phyloP scores from a whole-genome alignment of 2,113 vertebrate species.

The Gila orcuttii region DNA sequence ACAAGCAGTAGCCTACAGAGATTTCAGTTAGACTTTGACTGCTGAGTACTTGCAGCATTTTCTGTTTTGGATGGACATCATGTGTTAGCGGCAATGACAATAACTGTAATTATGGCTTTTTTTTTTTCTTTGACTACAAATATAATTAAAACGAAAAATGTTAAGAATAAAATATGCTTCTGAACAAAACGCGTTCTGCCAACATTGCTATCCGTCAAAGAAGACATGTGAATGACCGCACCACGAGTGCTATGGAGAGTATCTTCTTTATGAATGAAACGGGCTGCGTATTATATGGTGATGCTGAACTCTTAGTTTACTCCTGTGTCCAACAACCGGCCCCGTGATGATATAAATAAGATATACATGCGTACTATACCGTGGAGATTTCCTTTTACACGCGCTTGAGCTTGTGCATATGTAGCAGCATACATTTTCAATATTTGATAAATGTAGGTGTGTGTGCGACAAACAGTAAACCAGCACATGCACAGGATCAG shows the following conservation, averaged over 20 bases:
- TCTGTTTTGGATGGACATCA: not conserved
- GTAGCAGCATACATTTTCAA: not conserved
- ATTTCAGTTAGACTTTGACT: conserved; percentile 8
- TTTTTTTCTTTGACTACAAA: not conserved
- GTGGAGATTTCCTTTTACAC: not conserved
- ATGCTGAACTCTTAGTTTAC: conserved; percentile 40
- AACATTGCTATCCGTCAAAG: not conserved
- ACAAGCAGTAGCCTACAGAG: not conserved
- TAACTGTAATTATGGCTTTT: not conserved
- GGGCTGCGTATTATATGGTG: conserved; percentile 63
- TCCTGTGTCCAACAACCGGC: not conserved
- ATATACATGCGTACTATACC: not conserved
- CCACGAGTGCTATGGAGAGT: conserved; percentile 70
- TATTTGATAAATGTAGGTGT: not conserved
- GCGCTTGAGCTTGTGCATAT: not conserved
- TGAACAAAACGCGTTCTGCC: not conserved
- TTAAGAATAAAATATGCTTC: not conserved
- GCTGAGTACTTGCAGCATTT: not conserved
- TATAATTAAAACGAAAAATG: not conserved
- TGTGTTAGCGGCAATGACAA: not conserved
- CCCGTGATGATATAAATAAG: not conserved
- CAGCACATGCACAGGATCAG: not conserved
- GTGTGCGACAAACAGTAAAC: not conserved
- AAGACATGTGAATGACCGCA: conserved; percentile 63
- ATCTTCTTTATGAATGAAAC: conserved; percentile 79